Evolutionary conservation across 2,888 invertebrate species (phyloP), one percentile per base, ranked within the genome.

Genomic region (Therioaphis trifolii): DNA sequence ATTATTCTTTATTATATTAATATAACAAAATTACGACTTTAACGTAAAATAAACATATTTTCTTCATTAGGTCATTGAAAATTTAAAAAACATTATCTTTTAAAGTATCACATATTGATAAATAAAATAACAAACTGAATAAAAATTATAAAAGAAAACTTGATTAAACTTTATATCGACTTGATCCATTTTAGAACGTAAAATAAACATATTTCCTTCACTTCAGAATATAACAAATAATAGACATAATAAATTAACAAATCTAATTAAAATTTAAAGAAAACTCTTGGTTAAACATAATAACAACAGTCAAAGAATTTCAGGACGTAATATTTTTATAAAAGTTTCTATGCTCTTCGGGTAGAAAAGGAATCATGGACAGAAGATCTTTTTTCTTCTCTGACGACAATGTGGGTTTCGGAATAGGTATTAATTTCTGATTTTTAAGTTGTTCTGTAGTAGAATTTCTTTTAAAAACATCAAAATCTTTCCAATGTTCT

Each of bases 331-430:
- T 61, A 66, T 66, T 66, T 29, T 66, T 27, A 66, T 66, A 66
- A 35, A 66, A 66, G 61, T 61, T 61, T 61, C 61, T 66, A 66
- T 66, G 35, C 27, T 66, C 35, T 29, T 66, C 66, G 18, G 66
- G 66, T 66, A 66, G 18, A 66, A 66, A 66, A 66, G 66, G 35
- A 66, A 66, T 66, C 66, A 66, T 66, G 66, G 66, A 15, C 66
- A 66, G 18, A 11, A 66, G 35, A 66, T 66, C 66, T 66, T 66
- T 66, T 66, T 66, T 66, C 66, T 29, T 66, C 63, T 63, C 63
- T 63, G 29, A 63, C 63, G 63, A 63, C 24, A 63, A 27, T 63
- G 63, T 63, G 29, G 63, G 63, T 63, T 63, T 63, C 63, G 58
- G 58, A n/a, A 58, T 21, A 58, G 58, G 58, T 58, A 58, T 58